phyloP scores from a whole-genome alignment of 1,140 invertebrate species.

The Drosophila biarmipes region DNA sequence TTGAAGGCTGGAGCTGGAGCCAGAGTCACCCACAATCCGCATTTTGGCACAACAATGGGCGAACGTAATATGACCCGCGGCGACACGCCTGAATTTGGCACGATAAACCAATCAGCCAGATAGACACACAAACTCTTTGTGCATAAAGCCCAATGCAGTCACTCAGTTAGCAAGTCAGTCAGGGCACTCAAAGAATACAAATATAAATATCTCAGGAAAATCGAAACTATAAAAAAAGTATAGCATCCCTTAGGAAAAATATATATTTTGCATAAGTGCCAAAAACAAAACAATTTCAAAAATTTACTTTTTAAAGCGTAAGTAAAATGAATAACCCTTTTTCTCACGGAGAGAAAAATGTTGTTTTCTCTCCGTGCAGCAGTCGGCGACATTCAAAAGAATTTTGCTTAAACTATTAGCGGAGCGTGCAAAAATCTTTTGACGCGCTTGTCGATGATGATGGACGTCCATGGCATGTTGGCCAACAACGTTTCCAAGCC shows the following conservation, averaged over 20 bases:
- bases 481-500: slow-evolving; percentile 36
- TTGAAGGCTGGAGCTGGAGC: slow-evolving; percentile 52
- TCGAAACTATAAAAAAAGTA: too few relatives aligned
- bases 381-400: slow-evolving; percentile 61
- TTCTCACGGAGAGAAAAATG: too few relatives aligned
- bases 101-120: slow-evolving; percentile 80
- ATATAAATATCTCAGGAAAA: background rate
- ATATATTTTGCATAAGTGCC: too few relatives aligned
- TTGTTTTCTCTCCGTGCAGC: slow-evolving; percentile 7
- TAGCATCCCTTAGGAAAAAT: too few relatives aligned
- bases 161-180: slow-evolving; percentile 9
- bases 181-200: slow-evolving; percentile 4
- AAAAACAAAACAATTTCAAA: background rate
- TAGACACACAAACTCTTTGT: slow-evolving; percentile 32
- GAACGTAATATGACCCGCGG: slow-evolving; percentile 68
- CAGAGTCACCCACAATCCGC: slow-evolving; percentile 11
- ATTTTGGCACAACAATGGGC: slow-evolving; percentile 32
- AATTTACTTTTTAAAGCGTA: background rate
- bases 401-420: slow-evolving; percentile 49
- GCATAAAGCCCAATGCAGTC: slow-evolving; percentile 54
- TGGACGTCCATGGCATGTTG: slow-evolving; percentile 35
- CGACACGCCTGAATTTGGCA: slow-evolving; percentile 78
- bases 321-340: too few relatives aligned
- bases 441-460: slow-evolving; percentile 50
- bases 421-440: slow-evolving; percentile 55